Base-by-base conservation (phyloP, 37 sponge, comb jelly and placozoan genomes). In the Spongilla lacustris region DNA sequence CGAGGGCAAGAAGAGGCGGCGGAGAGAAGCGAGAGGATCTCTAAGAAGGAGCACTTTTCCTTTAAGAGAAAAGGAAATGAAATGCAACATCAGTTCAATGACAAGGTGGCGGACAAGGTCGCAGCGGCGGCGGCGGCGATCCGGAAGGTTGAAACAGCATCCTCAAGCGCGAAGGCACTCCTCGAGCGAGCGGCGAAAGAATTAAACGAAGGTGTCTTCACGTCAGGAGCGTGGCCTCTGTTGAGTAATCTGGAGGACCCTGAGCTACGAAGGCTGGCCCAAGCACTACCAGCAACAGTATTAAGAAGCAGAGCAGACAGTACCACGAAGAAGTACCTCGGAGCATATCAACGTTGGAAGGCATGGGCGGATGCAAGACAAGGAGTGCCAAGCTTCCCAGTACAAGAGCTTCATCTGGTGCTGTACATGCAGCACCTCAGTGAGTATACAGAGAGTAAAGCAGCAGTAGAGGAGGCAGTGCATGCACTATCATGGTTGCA, bases 281-380 rank as follows among this genome's bases (percentile, higher is more conserved):
- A 24, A 19, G 25, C 30, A 29, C 27, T 78, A 24, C 80, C 80
- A 26, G 80, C n/a, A 24, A 50, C 66, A 5, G 50, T 50, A 19
- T 19, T 78, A 17, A 24, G 24, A 2, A 50, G 66, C 8, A 46
- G 80, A 6, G 80, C 80, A 28, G 32, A 31, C 58, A 50, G 66
- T 11, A 78, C 80, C 6, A 36, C 80, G 4, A 4, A 25, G n/a
- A n/a, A n/a, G n/a, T n/a, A n/a, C n/a, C n/a, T n/a, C n/a, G n/a
- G 80, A 5, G 80, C 80, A 4, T 78, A 33, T 12, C 35, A 75
- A 10, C 76, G 76, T 10, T 75, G 76, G 76, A 75, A 75, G 35
- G 4, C 23, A 2, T 75, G 76, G 76, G 76, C 76, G 5, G 33
- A 33, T 4, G 8, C 8, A 24, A 28, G 33, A 23, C 32, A 29